Evolutionary conservation across 2,888 invertebrate species (phyloP).

Genomic region (Tanypteryx hageni): DNA sequence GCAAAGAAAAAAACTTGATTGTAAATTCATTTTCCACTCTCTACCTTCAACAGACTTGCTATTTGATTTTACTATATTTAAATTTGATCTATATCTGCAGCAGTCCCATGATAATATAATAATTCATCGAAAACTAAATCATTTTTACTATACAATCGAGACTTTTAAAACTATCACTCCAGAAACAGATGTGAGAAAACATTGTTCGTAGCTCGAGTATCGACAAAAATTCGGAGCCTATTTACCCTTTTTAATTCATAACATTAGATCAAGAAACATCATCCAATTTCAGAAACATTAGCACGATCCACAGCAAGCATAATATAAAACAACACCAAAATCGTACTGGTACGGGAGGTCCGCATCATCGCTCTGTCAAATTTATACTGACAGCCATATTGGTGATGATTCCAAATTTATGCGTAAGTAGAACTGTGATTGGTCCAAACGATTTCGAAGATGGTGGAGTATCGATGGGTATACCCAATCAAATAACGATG

Average conservation of each 20-base stretch:
- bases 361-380: constrained; percentile 91
- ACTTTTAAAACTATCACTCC: background rate
- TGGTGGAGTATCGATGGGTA: background rate
- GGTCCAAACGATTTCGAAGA: constrained; percentile 74
- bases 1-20: background rate
- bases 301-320: constrained; percentile 76
- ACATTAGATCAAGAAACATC: constrained; percentile 16
- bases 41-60: background rate
- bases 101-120: too few species aligned
- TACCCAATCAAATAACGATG: constrained; percentile 3
- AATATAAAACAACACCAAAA: constrained; percentile 78
- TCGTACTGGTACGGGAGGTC: constrained; percentile 86
- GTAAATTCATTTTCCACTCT: background rate
- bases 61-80: background rate
- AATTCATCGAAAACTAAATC: too few species aligned
- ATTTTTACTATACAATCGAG: background rate
- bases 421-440: constrained; percentile 84
- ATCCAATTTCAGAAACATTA: constrained; percentile 40
- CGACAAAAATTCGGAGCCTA: background rate
- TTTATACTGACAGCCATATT: constrained; percentile 99
- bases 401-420: constrained; percentile 89
- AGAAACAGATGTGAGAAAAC: background rate
- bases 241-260: background rate
- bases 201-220: background rate
- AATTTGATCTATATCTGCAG: background rate